Conservation (phyloP, 2,888 invertebrate genomes). For the Sthenelais limicola region DNA sequence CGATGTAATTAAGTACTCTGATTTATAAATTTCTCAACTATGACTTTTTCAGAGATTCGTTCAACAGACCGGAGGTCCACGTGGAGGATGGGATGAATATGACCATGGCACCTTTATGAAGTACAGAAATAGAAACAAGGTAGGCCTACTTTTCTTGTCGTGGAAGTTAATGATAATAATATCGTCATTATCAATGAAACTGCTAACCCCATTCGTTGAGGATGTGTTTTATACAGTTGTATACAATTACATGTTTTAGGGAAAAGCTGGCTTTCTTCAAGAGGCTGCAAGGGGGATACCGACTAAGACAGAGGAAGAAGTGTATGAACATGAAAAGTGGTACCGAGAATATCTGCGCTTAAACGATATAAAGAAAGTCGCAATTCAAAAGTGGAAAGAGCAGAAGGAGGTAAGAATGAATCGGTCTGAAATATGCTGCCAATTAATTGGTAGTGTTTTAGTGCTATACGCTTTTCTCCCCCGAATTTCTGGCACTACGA, state of each 20-base stretch:
- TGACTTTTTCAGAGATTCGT: conserved; percentile 70
- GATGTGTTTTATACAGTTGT: too few species aligned
- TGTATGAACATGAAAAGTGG: conserved; percentile 69
- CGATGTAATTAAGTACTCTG: too few species aligned
- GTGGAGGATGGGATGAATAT: conserved; percentile 72
- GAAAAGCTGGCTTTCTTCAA: conserved; percentile 62
- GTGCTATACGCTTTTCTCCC: too few species aligned
- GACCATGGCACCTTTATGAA: conserved; percentile 71
- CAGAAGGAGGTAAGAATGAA: conserved; percentile 62
- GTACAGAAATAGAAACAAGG: conserved; percentile 68
- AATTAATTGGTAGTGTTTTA: too few species aligned
- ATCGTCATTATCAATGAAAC: too few species aligned
- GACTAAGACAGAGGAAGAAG: conserved; percentile 66
- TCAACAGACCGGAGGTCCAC: conserved; percentile 67
- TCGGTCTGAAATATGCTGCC: background rate
- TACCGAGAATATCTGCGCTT: conserved; percentile 66
- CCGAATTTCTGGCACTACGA: too few species aligned
- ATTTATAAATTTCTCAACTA: too few species aligned
- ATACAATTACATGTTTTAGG: conserved; percentile 53
- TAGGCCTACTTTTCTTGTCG: conserved; percentile 44
- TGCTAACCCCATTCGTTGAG: too few species aligned
- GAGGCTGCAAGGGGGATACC: conserved; percentile 63
- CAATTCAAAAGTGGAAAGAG: conserved; percentile 69
- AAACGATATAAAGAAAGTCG: conserved; percentile 69
- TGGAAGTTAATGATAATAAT: too few species aligned